A percentile compares a stretch with the other conserved stretches of the same genome.
These are phyloP conservation scores for Philypnodon macrostomus DNA, from an alignment of 2,797 vertebrate species.

Conservation along the genomic window DNA sequence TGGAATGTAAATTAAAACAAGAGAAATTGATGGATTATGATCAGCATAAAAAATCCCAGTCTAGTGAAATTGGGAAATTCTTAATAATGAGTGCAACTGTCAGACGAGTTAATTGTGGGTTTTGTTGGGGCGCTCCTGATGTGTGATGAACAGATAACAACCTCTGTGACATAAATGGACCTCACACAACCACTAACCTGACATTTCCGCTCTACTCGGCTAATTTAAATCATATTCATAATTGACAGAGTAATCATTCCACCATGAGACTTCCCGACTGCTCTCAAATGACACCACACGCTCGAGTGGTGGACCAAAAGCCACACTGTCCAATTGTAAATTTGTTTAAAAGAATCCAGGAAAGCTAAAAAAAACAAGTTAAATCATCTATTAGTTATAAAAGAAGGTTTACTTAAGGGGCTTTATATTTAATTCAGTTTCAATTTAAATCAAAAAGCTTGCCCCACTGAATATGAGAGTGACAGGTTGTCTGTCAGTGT, in stretches of 20 bases:
- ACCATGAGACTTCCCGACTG: slow-evolving; percentile 17
- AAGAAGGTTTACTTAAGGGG: no score
- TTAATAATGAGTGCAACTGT: not conserved
- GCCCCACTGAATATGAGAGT: no score
- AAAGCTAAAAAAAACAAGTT: no score
- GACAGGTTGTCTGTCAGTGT: no score
- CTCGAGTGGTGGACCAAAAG: slow-evolving; percentile 10
- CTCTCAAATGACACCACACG: slow-evolving; percentile 1
- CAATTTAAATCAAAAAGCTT: no score
- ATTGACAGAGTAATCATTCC: slow-evolving; percentile 37
- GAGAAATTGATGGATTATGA: not conserved
- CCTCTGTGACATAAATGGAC: slow-evolving; percentile 53
- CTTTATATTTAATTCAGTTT: no score
- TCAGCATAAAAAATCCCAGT: not conserved
- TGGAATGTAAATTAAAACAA: no score
- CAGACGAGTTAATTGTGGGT: not conserved
- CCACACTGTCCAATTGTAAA: not conserved
- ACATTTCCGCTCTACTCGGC: slow-evolving; percentile 37
- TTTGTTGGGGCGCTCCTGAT: slow-evolving; percentile 5
- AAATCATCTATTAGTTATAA: no score
- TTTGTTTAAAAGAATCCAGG: no score
- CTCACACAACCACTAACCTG: slow-evolving; percentile 33
- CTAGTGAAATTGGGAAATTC: not conserved
- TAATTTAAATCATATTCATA: slow-evolving; percentile 47
- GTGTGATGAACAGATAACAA: slow-evolving; percentile 52